These are phyloP conservation scores for Tenthredo scrophulariae DNA, from an alignment of 2,888 invertebrate species.

Conservation along the genomic window DNA sequence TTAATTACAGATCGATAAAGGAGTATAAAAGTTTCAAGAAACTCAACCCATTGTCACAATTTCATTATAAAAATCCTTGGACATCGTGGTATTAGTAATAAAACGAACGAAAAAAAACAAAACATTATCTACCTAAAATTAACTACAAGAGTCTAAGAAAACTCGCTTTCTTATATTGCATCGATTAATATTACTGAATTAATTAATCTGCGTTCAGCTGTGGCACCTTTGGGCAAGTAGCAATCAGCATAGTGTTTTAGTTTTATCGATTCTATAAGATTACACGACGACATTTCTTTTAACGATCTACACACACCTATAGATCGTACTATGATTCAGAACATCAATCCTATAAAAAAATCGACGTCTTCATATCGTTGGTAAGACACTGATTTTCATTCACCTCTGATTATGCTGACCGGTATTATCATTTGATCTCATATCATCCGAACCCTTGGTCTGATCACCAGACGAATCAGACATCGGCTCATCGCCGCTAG, in stretches of 20 bases:
- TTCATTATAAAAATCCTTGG: slow-evolving; percentile 3
- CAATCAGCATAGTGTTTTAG: slow-evolving; percentile 58
- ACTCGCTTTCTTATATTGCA: slow-evolving; percentile 29
- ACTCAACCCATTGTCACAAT: slow-evolving; percentile 15
- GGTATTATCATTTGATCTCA: slow-evolving; percentile 66
- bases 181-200: slow-evolving; percentile 54
- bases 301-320: slow-evolving; percentile 55
- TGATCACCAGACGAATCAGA: slow-evolving; percentile 68
- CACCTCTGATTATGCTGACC: slow-evolving; percentile 71
- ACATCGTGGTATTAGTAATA: not conserved
- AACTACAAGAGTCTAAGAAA: slow-evolving; percentile 2
- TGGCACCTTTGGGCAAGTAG: slow-evolving; percentile 62
- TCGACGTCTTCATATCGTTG: slow-evolving; percentile 7
- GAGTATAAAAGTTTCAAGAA: slow-evolving; percentile 15
- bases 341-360: slow-evolving; percentile 49
- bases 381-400: slow-evolving; percentile 56
- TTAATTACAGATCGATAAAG: slow-evolving; percentile 24
- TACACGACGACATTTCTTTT: slow-evolving; percentile 54
- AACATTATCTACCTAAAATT: slow-evolving; percentile 47
- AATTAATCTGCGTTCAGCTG: slow-evolving; percentile 59
- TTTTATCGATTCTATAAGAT: slow-evolving; percentile 55
- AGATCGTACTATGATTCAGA: slow-evolving; percentile 44
- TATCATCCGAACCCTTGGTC: slow-evolving; percentile 65
- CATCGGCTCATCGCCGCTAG: slow-evolving; percentile 76
- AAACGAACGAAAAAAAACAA: not conserved